These are phyloP conservation scores for Typhlomys cinereus DNA, from an alignment of 2,113 vertebrate genomes.

Conservation along the genomic window DNA sequence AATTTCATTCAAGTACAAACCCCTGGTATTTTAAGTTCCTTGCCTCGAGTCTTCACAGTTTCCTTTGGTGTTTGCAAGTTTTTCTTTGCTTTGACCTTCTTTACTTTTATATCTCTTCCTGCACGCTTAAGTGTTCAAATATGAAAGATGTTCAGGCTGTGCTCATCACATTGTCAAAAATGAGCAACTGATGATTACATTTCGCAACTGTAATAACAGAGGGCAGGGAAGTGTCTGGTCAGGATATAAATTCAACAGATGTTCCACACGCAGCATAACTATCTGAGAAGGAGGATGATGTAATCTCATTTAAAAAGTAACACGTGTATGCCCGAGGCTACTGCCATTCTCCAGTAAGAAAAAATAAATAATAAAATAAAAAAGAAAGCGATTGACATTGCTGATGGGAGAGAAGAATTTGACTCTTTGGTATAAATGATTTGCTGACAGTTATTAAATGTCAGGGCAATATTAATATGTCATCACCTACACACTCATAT, in stretches of 20 bases:
- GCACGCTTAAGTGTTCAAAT: not conserved
- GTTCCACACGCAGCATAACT: not conserved
- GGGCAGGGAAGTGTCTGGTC: not conserved
- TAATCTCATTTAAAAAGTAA: not conserved
- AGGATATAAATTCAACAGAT: conserved; percentile 5
- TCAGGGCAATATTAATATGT: conserved; percentile 6
- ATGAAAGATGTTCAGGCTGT: not conserved
- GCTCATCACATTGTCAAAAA: not conserved
- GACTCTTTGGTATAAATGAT: not conserved
- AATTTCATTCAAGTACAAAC: not conserved
- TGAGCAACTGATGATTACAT: not conserved
- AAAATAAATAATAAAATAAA: not conserved
- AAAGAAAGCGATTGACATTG: not conserved
- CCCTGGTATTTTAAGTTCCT: not conserved
- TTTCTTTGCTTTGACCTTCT: not conserved
- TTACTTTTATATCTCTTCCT: not conserved
- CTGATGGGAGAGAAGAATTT: not conserved
- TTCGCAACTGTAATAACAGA: not conserved
- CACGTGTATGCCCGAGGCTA: not conserved
- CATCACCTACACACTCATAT: not conserved
- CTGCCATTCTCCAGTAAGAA: not conserved
- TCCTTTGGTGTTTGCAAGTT: not conserved
- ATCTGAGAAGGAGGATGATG: not conserved
- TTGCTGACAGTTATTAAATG: conserved; percentile 25
- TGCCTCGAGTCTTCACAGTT: not conserved